Evolutionary conservation across 2,113 vertebrate species (phyloP), one percentile per base, ranked within the genome.

Genomic region (Euleptes europaea): DNA sequence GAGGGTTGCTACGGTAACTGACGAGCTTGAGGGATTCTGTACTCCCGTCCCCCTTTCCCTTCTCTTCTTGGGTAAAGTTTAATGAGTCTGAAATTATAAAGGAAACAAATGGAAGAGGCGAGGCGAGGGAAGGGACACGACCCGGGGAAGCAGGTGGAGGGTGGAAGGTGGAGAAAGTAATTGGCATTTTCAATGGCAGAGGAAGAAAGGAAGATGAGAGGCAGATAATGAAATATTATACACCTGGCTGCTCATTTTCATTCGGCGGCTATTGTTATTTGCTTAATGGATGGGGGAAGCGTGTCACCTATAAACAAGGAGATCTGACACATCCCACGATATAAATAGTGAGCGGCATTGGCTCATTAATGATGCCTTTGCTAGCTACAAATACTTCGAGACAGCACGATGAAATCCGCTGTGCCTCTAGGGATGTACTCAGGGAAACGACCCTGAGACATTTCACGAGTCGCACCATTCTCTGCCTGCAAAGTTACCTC

Each of bases 171-270:
- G n/a, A 19, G 60, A 57, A 35, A 77, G 19, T 80, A 88, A 89
- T 75, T 35, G 80, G 26, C 77, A 31, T 38, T 69, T 85, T 84
- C 67, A 91, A 81, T 8, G 26, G 54, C 72, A 91, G 42, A 83
- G 75, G 44, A n/a, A 83, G 75, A 60, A n/a, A 44, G 14, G 26
- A 28, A 87, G 91, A 90, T 83, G 73, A 79, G 74, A 91, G 35
- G 14, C 80, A 69, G 40, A 66, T 91, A 40, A 86, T 67, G 67
- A 76, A 83, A 86, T 33, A 5, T 17, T 3, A 38, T 84, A 80
- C 82, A 84, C 33, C 81, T 54, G 82, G 69, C 26, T 87, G 19
- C 19, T 88, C 54, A 47, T 84, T 92, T 91, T 70, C 84, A 78
- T 89, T 90, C 78, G 63, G n/a, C 42, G 51, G 17, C 8, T 71